Evolutionary conservation across 1,140 invertebrate genomes (phyloP).

Genomic region (Brachionus koreanus): DNA sequence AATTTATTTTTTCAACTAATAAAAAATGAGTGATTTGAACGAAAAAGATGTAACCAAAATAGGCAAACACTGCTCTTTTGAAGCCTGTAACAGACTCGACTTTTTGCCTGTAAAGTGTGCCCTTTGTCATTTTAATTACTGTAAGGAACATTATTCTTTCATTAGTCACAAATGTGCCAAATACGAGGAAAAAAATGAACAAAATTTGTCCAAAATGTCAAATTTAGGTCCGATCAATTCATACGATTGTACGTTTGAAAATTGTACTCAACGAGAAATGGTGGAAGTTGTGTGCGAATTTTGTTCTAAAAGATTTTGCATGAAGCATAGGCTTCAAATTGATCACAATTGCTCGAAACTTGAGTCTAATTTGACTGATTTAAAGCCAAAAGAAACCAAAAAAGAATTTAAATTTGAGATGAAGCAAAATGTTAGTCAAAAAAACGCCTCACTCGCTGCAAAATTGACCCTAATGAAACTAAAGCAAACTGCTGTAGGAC

Average conservation of each 20-base stretch:
- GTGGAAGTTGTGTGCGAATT: background rate
- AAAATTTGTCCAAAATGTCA: background rate
- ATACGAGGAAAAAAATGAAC: conserved; percentile 18
- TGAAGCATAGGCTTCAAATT: conserved; percentile 17
- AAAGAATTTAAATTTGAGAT: background rate
- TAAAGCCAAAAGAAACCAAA: background rate
- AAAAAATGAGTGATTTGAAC: conserved; percentile 63
- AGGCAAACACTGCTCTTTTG: conserved; percentile 16
- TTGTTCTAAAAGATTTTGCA: conserved; percentile 4
- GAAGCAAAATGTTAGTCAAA: conserved; percentile 19
- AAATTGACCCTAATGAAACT: conserved; percentile 35
- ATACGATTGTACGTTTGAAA: background rate
- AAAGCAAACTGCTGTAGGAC: conserved; percentile 37
- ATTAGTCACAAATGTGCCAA: background rate
- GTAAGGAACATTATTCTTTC: conserved; percentile 12
- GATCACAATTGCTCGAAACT: conserved; percentile 20
- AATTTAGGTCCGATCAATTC: background rate
- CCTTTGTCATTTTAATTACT: background rate
- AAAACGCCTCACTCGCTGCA: conserved; percentile 22
- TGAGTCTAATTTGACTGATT: background rate
- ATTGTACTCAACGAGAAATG: background rate
- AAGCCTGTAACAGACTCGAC: conserved; percentile 3
- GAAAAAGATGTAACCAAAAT: conserved; percentile 41
- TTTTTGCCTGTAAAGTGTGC: conserved; percentile 34
- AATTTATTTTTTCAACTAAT: background rate